Percentiles rank a stretch among this genome's conserved stretches.
Evolutionary conservation across 2,113 vertebrate species (phyloP).

Genomic region (Centropus bengalensis): DNA sequence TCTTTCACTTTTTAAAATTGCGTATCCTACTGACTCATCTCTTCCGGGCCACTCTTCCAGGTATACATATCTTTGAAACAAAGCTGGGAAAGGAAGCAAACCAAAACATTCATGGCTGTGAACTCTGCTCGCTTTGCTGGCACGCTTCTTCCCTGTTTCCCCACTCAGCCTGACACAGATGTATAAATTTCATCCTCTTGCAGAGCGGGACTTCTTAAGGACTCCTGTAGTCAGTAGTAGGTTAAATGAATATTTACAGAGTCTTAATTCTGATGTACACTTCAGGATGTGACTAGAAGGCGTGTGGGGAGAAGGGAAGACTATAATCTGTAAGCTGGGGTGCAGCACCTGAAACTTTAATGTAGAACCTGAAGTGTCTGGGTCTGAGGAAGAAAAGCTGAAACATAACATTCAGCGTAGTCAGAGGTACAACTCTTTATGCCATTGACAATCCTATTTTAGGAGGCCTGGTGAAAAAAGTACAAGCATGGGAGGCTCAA

Average conservation of each 20-base stretch:
- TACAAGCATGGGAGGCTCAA: background rate
- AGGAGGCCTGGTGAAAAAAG: background rate
- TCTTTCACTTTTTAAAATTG: background rate
- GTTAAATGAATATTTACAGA: background rate
- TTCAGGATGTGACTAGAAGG: background rate
- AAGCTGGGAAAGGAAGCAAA: background rate
- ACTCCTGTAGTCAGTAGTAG: background rate
- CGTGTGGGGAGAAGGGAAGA: background rate
- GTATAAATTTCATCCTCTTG: background rate
- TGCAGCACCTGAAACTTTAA: background rate
- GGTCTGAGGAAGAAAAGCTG: background rate
- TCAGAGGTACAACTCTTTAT: background rate
- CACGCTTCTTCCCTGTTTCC: background rate
- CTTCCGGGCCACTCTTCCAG: background rate
- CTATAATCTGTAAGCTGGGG: background rate
- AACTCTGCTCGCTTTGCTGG: background rate
- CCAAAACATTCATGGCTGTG: rapidly evolving
- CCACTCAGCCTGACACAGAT: background rate
- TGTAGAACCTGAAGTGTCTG: background rate
- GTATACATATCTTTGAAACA: background rate
- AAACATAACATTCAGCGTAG: background rate
- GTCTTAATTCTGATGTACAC: background rate
- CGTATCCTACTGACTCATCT: background rate
- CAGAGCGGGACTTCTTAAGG: background rate
- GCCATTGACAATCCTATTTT: background rate